Evolutionary conservation across 2,797 vertebrate genomes (phyloP), one percentile per base, ranked within the genome.

Genomic region (Ctenochaetus hawaiiensis): DNA sequence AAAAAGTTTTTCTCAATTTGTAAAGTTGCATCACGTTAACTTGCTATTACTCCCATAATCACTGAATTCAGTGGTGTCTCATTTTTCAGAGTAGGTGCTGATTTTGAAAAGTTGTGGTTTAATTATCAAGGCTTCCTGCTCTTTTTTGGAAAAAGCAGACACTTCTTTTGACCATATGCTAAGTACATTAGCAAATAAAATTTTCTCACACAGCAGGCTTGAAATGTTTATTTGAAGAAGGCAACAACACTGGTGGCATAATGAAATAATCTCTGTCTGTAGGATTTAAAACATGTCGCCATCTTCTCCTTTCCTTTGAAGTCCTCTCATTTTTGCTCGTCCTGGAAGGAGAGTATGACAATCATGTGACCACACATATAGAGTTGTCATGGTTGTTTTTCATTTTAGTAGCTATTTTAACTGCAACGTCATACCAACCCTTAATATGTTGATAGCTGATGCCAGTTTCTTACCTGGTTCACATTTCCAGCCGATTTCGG

Each of bases 181-280:
- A 63, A 75, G 34, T 67, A 79, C 54, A 83, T 74, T 59, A 75
- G 72, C 52, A 68, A 87, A 80, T 76, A 74, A 84, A 84, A 43
- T 17, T 72, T 52, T 75, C 61, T 43, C 62, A 56, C 54, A 56
- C 44, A 67, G 30, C 60, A 60, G 57, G 13, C 43, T 78, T 64
- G 6, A 68, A 39, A 66, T 80, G 44, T 83, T 77, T 83, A 80
- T 86, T 86, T 69, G 8, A 62, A 63, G 4, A 5, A 56, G n/a
- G 16, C 53, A 39, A 22, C 18, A 39, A 59, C 23, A 44, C 10
- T 12, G 67, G 13, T 22, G 59, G 62, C 43, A 22, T 10, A 7
- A 51, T 52, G 30, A 58, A 39, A 49, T 8, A 18, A 14, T 18
- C 45, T 64, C 23, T 6, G 45, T 44, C 22, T 11, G 8, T 41